Evolutionary conservation across 92 coral and sea anemone species (phyloP), one percentile per base, ranked within the genome.

Genomic region (Anthopleura xanthogrammica): DNA sequence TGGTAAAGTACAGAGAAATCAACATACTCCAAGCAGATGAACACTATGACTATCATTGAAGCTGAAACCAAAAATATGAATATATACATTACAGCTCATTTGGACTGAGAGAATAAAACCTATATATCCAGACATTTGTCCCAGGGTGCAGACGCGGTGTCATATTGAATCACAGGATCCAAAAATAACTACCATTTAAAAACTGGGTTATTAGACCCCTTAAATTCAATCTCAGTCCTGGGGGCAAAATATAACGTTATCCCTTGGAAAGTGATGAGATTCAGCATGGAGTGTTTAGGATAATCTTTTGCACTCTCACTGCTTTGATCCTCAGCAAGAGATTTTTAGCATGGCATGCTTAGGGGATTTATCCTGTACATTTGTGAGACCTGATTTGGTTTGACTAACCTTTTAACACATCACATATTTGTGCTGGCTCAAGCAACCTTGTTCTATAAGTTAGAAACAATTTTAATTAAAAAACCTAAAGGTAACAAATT

Each of bases 1-100:
- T 96, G 99, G 68, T 96, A 96, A 80, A 96, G 62, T 9, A 96
- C 95, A 6, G 98, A 95, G 72, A 96, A 90, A 78, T 96, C 99
- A 76, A 94, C 93, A 85, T 94, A 87, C 66, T 93, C 94, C 86
- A 96, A 82, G 41, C 90, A 87, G 14, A 87, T 48, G 79, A 92
- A 97, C 57, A 92, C 90, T 2, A 85, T 86, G 48, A 94, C 76
- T 4, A 97, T 88, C 60, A 97, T 97, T 14, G 92, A 87, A 29
- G 97, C 99, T 97, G 89, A 20, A 88, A 90, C 50, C 54, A 17
- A 81, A 81, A 41, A 76, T 60, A 62, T 54, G 14, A 41, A 20
- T 52, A 41, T 40, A 68, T 39, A 13, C 16, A 22, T 62, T 62
- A 19, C 16, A 68, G 0, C 16, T 22, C 5, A n/a, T 68, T 29